Base-by-base conservation (phyloP, 2,113 vertebrate species). In the Leptosomus discolor region DNA sequence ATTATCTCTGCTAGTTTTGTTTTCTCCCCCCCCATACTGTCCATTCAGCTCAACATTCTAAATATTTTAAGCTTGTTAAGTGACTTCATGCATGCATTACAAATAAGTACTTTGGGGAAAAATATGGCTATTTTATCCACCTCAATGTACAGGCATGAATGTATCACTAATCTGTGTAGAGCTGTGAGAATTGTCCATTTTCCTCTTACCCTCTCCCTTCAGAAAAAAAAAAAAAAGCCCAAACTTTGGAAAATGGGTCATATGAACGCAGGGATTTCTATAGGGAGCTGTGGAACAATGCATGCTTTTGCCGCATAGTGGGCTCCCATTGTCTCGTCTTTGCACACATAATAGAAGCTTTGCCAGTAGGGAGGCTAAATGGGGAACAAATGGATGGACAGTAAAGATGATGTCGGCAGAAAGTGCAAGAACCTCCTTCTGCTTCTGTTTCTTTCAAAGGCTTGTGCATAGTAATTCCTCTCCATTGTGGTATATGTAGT, bases 41-140 rank as follows among this genome's bases (percentile, higher is more conserved):
- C 85, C 37, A 70, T 91, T 91, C 61, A 54, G 58, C 75, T 74
- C 69, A 75, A 46, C 6, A 5, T 63, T 90, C 90, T 90, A 94
- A 94, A 88, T 92, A 97, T 86, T 97, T 95, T 82, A 94, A 91
- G 73, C 48, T 58, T 61, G 22, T 81, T 90, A 86, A 91, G 86
- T 45, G 68, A 85, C 36, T 54, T 94, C 71, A 75, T 45, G 60
- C 46, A 48, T 70, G 70, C 70, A 39, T 94, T 82, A 71, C 75
- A 92, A 94, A 80, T 86, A 69, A 51, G 45, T 39, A 84, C 68
- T 96, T 74, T 58, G 78, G 56, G 73, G 51, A 48, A 92, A 97
- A 90, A 76, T 71, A 78, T 8, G 39, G 56, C 56, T 71, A 65
- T 94, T 94, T 94, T 92, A 94, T 43, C 43, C 51, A 86, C 68